Base-by-base conservation (phyloP, 2,797 vertebrate genomes). In the Sebastolobus alascanus region DNA sequence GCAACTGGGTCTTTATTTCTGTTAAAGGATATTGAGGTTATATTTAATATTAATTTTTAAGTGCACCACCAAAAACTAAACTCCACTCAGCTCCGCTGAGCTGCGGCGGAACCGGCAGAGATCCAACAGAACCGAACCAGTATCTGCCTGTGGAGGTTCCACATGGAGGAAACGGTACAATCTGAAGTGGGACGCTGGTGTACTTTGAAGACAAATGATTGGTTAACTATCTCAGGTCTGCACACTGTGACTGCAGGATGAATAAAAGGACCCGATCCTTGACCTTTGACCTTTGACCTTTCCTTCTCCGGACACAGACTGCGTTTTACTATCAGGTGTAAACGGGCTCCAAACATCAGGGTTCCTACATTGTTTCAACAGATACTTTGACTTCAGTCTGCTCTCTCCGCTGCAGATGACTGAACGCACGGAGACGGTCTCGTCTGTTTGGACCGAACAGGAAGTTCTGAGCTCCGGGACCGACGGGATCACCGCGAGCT, bases 321-420 rank as follows among this genome's bases (percentile, higher is more conserved):
- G 69, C 11, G 1, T 59, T 12, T 61, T 55, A 12, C 1, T 4
- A 6, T 16, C 50, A 6, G 73, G 66, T 37, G 73, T 31, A 4
- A 68, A 80, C 50, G 1, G 56, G 16, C 38, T 83, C 40, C 9
- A 54, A 68, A 50, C 52, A 6, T 50, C 85, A 87, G 82, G 79
- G 54, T 72, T 87, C 85, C 58, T 43, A 43, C 40, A 13, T 43
- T 43, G 40, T 43, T 43, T 43, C 40, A 43, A 43, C 40, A 43
- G 14, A 43, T 43, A 43, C 40, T 43, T 43, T 43, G 40, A 43
- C 40, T 50, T 50, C 46, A 50, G 46, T 50, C 6, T 50, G 46
- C 16, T 18, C 16, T 46, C 5, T 46, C 43, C 43, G 16, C 43
- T 6, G 7, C 43, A 40, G 38, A 43, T 43, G 6, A 43, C 40